Evolutionary conservation across 2,888 invertebrate genomes (phyloP), one percentile per base, ranked within the genome.

Genomic region (Pammene fasciana): DNA sequence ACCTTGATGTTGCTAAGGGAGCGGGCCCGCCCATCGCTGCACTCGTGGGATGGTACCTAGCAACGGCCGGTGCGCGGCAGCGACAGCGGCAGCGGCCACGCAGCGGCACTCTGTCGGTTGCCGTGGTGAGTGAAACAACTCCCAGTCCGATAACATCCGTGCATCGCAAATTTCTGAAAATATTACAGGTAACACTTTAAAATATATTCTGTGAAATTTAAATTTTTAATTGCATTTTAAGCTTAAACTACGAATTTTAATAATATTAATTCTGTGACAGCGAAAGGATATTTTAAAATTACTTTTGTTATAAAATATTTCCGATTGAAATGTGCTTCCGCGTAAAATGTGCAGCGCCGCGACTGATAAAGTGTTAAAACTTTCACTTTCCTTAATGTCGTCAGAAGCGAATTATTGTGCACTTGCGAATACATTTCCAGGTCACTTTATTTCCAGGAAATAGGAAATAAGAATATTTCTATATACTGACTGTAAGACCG

Each of bases 1-100:
- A 60, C 59, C 46, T 60, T 60, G 46, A 46, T 45, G 46, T 34
- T 34, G 1, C n/a, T 34, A 59, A 14, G 59, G 59, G 36, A 14
- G 11, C n/a, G 60, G 34, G 36, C 0, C 45, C 60, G 60, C 60
- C 60, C 60, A 14, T 50, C 16, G 11, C 4, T 43, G 52, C 52
- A 52, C 26, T 26, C 9, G 50, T 11, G 50, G 18, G 52, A 6
- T 26, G 26, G 18, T 48, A 0, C 18, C 13, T 5, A 8, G 43
- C 43, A 43, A 43, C 46, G 46, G 48, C 9, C 3, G 48, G 4
- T 13, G 16, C 10, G 5, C 52, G 52, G 26, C 26, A 26, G 4
- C 26, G 26, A 4, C 26, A 26, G 26, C 26, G 26, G 52, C 57
- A 57, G n/a, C n/a, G n/a, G n/a, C n/a, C n/a, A n/a, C n/a, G 26